Conservation (phyloP, 1,140 invertebrate species). For the Pollicipes pollicipes region DNA sequence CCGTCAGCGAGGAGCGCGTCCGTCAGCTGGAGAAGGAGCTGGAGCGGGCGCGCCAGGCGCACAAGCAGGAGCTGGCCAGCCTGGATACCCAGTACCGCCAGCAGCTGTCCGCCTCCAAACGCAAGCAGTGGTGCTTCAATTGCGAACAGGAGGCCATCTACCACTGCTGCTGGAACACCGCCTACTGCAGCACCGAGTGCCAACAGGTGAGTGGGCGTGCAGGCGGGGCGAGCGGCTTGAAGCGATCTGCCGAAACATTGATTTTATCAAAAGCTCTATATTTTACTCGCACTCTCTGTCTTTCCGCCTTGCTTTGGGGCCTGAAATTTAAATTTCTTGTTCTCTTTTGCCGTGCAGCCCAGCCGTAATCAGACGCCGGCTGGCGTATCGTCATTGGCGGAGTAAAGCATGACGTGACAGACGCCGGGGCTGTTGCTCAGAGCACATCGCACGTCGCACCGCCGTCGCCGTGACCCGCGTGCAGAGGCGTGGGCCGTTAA, state of each 20-base stretch:
- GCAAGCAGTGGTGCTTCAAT: slow-evolving; percentile 74
- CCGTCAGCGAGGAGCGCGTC: slow-evolving; percentile 3
- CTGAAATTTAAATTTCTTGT: no score
- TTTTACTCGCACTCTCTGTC: no score
- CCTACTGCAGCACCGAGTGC: slow-evolving; percentile 38
- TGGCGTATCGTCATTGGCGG: no score
- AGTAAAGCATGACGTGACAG: no score
- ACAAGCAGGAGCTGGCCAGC: slow-evolving; percentile 44
- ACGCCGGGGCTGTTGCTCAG: no score
- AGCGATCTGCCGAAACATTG: no score
- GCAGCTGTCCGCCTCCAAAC: slow-evolving; percentile 54
- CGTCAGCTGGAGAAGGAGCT: slow-evolving; percentile 31
- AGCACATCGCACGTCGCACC: no score
- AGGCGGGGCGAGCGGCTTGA: no score
- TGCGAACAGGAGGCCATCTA: slow-evolving; percentile 75
- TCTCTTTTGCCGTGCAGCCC: no score
- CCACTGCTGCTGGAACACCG: slow-evolving; percentile 71
- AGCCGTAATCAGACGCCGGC: no score
- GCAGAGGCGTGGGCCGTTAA: neutral
- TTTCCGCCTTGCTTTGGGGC: no score
- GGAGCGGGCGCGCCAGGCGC: slow-evolving; percentile 42
- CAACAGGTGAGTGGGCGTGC: slow-evolving; percentile 19
- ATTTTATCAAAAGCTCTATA: neutral
- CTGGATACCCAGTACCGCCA: slow-evolving; percentile 46
- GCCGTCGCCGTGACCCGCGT: neutral